phyloP scores from a whole-genome alignment of 1,140 invertebrate species.

The Panulirus ornatus region DNA sequence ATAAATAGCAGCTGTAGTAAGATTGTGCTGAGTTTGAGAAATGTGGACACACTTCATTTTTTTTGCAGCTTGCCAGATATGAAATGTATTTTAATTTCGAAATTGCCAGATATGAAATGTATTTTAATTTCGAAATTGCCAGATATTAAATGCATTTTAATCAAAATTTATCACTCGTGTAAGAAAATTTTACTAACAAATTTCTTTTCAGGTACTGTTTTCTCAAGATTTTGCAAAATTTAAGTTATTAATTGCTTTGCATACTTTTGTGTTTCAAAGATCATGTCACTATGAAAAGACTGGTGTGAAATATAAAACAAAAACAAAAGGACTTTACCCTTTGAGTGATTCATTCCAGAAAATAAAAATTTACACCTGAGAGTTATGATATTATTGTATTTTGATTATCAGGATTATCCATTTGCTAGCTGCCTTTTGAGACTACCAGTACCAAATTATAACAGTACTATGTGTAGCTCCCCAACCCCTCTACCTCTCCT shows the following conservation, averaged over 20 bases:
- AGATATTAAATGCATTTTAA: neutral
- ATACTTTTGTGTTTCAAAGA: neutral
- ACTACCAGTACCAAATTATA: neutral
- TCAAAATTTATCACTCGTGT: too few relatives aligned
- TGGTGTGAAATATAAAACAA: too few relatives aligned
- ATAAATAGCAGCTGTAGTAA: neutral
- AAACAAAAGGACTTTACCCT: too few relatives aligned
- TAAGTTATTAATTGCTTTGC: too few relatives aligned
- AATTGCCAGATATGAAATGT: neutral
- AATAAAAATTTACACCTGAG: too few relatives aligned
- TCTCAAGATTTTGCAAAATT: too few relatives aligned
- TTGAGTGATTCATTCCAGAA: too few relatives aligned
- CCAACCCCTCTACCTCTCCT: constrained; percentile 49
- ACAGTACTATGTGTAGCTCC: neutral
- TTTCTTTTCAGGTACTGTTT: too few relatives aligned
- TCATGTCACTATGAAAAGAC: neutral
- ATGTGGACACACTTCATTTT: neutral
- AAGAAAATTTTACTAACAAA: too few relatives aligned
- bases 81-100: neutral
- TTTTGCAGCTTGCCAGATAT: neutral
- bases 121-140: neutral
- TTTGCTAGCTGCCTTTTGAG: neutral
- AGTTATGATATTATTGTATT: too few relatives aligned
- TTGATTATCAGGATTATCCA: too few relatives aligned
- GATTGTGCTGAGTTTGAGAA: neutral